Evolutionary conservation across 2,888 invertebrate genomes (phyloP).

Genomic region (Platycnemis pennipes): DNA sequence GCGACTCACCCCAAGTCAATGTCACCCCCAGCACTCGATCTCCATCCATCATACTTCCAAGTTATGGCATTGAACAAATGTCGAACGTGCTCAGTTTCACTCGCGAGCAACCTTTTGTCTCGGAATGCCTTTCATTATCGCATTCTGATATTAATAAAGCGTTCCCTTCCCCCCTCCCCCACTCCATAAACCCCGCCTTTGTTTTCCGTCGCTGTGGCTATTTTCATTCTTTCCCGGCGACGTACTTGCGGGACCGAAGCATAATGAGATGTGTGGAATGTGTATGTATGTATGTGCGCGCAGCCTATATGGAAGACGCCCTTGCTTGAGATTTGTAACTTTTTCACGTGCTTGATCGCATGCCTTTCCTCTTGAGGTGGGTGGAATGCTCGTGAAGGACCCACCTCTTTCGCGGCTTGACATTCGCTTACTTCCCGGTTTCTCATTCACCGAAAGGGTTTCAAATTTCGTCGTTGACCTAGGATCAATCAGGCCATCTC

Average conservation of each 20-base stretch:
- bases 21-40: neutral
- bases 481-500: too few species aligned
- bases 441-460: neutral
- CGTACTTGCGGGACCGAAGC: neutral
- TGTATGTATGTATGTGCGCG: neutral
- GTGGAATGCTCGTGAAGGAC: neutral
- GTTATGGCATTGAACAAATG: neutral
- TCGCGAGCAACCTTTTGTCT: neutral
- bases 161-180: neutral
- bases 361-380: neutral
- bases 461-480: too few species aligned
- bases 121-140: slow-evolving; percentile 2
- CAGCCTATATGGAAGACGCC: neutral
- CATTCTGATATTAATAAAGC: neutral
- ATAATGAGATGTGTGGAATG: slow-evolving; percentile 3
- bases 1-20: neutral
- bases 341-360: neutral
- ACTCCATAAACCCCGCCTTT: neutral
- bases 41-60: neutral
- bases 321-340: neutral
- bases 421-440: neutral
- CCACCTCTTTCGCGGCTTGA: neutral
- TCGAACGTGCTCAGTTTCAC: neutral
- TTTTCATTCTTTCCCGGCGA: neutral
- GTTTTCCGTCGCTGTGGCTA: neutral